phyloP scores from a whole-genome alignment of 1,140 invertebrate genomes.

The Dreissena rostriformis region DNA sequence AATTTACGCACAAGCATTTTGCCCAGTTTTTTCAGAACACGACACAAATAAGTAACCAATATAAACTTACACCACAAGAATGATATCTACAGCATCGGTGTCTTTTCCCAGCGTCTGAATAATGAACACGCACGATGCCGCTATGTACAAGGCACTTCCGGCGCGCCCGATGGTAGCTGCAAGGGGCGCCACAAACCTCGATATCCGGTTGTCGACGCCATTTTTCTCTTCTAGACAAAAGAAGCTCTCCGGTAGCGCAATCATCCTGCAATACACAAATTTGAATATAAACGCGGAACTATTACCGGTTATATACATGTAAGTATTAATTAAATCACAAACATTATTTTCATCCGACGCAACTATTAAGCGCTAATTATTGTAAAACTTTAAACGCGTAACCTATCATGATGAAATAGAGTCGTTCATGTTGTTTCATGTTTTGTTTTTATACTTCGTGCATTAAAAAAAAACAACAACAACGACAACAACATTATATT shows the following conservation, averaged over 20 bases:
- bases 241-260: constrained; percentile 64
- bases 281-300: too few species aligned
- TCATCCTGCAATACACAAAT: constrained; percentile 40
- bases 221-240: constrained; percentile 58
- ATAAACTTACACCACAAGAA: constrained; percentile 63
- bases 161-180: constrained; percentile 57
- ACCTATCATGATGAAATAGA: too few species aligned
- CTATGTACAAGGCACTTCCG: constrained; percentile 65
- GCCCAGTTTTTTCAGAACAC: too few species aligned
- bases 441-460: not conserved
- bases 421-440: not conserved
- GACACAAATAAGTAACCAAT: not conserved
- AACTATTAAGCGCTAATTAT: too few species aligned
- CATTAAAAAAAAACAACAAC: not conserved
- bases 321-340: too few species aligned
- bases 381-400: too few species aligned
- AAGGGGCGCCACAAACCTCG: constrained; percentile 66
- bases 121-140: constrained; percentile 63
- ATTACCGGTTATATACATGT: too few species aligned
- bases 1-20: too few species aligned
- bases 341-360: too few species aligned
- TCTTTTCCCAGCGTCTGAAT: constrained; percentile 58
- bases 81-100: constrained; percentile 54
- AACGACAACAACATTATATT: not conserved
- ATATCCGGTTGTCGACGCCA: constrained; percentile 60